Conservation (phyloP, 2,797 vertebrate species). For the Hozukius guyotensis region DNA sequence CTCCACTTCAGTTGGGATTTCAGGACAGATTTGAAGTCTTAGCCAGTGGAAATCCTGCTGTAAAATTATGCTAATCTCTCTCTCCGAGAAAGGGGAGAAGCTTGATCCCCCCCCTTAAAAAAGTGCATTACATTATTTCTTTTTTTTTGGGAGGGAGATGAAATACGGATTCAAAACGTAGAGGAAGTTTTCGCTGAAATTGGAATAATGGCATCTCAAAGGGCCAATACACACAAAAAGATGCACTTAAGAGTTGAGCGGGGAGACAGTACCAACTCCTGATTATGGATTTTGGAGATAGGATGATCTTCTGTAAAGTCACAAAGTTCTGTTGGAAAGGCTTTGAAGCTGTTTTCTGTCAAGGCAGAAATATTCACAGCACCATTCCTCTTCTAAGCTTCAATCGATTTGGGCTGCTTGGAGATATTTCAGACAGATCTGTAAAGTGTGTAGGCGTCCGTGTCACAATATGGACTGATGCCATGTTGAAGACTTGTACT, state of each 20-base stretch:
- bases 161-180: slow-evolving; percentile 42
- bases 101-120: slow-evolving; percentile 46
- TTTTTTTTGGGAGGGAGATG: slow-evolving; percentile 12
- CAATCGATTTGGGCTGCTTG: slow-evolving; percentile 55
- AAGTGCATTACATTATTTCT: slow-evolving; percentile 53
- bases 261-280: slow-evolving; percentile 34
- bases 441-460: slow-evolving; percentile 55
- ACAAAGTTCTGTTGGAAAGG: slow-evolving; percentile 46
- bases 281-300: slow-evolving; percentile 59
- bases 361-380: slow-evolving; percentile 56
- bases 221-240: slow-evolving; percentile 17
- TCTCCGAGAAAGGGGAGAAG: slow-evolving; percentile 59
- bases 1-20: slow-evolving; percentile 68
- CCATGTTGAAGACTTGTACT: slow-evolving; percentile 53
- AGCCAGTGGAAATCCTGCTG: slow-evolving; percentile 72
- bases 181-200: slow-evolving; percentile 26
- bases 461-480: slow-evolving; percentile 63
- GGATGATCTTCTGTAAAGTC: slow-evolving; percentile 54
- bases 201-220: slow-evolving; percentile 53
- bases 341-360: slow-evolving; percentile 58
- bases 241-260: slow-evolving; percentile 25
- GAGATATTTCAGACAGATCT: slow-evolving; percentile 62
- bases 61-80: slow-evolving; percentile 81
- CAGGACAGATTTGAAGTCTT: slow-evolving; percentile 72
- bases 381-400: slow-evolving; percentile 51